These are phyloP conservation scores for Tiaroga cobitis DNA, from an alignment of 2,797 vertebrate genomes.

Conservation along the genomic window DNA sequence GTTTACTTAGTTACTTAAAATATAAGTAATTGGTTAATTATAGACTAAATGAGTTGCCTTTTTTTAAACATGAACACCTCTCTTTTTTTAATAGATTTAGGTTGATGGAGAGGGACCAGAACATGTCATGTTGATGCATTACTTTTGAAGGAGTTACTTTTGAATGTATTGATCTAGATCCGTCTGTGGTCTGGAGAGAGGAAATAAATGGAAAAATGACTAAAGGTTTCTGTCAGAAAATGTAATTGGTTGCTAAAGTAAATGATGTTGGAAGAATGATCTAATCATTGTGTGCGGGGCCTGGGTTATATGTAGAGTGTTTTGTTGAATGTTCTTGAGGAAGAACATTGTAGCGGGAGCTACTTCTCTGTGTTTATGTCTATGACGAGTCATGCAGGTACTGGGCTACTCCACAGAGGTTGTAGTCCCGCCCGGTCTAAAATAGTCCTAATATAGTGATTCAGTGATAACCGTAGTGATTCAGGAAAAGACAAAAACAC, in stretches of 20 bases:
- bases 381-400: neutral
- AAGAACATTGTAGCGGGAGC: neutral
- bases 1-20: neutral
- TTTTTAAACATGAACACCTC: neutral
- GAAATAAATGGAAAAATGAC: neutral
- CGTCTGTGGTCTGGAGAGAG: neutral
- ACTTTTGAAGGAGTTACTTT: constrained; percentile 1
- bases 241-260: neutral
- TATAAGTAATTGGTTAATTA: neutral
- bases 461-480: too few species aligned
- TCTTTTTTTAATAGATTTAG: neutral
- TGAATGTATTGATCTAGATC: neutral
- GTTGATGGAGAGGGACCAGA: neutral
- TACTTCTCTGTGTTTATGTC: neutral
- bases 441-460: neutral
- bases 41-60: neutral
- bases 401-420: too few species aligned
- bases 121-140: neutral
- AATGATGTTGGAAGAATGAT: neutral
- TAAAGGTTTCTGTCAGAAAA: neutral
- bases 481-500: too few species aligned
- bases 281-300: neutral
- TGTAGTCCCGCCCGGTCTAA: neutral
- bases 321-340: neutral
- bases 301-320: neutral